Evolutionary conservation across 2,113 vertebrate species (phyloP).

Genomic region (Oxyura jamaicensis): DNA sequence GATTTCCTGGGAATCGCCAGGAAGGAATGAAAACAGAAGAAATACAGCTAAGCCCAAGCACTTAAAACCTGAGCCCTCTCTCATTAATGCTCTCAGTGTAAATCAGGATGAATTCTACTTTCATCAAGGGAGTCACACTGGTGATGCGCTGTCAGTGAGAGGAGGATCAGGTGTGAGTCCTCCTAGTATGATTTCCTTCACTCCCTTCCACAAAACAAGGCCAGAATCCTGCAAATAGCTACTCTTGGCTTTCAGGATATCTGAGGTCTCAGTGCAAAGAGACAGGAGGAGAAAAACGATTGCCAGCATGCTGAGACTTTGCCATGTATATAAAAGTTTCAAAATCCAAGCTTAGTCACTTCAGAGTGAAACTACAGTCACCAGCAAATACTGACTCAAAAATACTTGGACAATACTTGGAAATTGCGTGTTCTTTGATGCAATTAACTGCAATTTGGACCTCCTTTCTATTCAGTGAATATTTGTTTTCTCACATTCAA

Average conservation of each 20-base stretch:
- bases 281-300: accelerated
- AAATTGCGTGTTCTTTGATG: background rate
- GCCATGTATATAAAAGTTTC: background rate
- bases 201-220: background rate
- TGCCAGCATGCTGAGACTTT: background rate
- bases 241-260: background rate
- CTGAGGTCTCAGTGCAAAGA: background rate
- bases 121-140: background rate
- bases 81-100: slow-evolving; percentile 40
- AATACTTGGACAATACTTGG: background rate
- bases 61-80: slow-evolving; percentile 27
- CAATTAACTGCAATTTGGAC: background rate
- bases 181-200: background rate
- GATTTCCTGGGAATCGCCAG: slow-evolving; percentile 48
- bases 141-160: slow-evolving; percentile 27
- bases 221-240: background rate
- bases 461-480: background rate
- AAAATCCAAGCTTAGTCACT: background rate
- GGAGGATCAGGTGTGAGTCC: slow-evolving; percentile 1
- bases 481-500: background rate
- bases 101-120: slow-evolving; percentile 55
- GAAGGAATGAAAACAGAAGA: slow-evolving; percentile 49
- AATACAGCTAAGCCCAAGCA: slow-evolving; percentile 22
- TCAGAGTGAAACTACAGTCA: background rate
- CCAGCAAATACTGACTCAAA: background rate